Evolutionary conservation across 1,140 invertebrate genomes (phyloP).

Genomic region (Physella acuta): DNA sequence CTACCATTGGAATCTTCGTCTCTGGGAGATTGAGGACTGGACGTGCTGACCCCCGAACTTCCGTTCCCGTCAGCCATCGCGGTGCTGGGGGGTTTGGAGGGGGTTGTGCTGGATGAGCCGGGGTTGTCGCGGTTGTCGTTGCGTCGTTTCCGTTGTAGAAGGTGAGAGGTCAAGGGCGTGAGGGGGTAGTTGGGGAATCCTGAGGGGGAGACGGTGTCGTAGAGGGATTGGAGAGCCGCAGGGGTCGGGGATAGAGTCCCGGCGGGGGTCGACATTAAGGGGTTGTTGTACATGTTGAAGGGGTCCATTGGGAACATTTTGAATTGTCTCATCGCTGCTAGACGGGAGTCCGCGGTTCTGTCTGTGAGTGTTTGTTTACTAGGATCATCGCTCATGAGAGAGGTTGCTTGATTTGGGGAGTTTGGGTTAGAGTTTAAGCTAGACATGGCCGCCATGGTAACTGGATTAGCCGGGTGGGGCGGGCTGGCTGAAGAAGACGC

Average conservation of each 20-base stretch:
- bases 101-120: conserved; percentile 25
- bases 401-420: not conserved
- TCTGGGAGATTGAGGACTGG: not conserved
- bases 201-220: conserved; percentile 31
- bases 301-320: conserved; percentile 73
- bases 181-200: conserved; percentile 40
- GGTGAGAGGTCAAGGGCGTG: conserved; percentile 48
- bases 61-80: not conserved
- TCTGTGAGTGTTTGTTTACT: not conserved
- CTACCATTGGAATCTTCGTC: conserved; percentile 8
- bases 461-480: not conserved
- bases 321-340: conserved; percentile 64
- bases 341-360: conserved; percentile 10
- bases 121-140: conserved; percentile 30
- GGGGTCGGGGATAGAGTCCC: conserved; percentile 3
- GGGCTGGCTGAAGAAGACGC: not conserved
- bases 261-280: conserved; percentile 27
- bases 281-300: conserved; percentile 63
- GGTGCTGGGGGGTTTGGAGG: not conserved
- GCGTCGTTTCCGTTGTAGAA: conserved; percentile 46
- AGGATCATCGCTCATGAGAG: not conserved
- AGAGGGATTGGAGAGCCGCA: conserved; percentile 32
- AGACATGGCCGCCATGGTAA: not conserved
- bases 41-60: conserved; percentile 17
- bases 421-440: conserved; percentile 10